phyloP scores from a whole-genome alignment of 2,888 invertebrate species.

The Gibbula magus region DNA sequence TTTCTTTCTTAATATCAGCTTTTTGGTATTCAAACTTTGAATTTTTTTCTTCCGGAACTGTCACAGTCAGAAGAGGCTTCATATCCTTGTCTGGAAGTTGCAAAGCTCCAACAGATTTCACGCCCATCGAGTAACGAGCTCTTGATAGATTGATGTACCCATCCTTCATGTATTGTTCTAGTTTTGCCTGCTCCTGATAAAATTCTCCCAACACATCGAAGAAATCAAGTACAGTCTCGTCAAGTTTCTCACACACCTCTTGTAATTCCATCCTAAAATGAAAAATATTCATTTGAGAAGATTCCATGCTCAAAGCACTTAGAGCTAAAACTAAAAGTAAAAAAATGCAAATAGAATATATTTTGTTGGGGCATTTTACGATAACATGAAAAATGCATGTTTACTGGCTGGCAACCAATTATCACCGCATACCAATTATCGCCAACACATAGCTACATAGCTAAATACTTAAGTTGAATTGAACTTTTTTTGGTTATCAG shows the following conservation, averaged over 20 bases:
- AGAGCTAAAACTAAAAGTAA: no score
- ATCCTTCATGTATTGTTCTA: slow-evolving; percentile 48
- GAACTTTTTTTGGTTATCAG: no score
- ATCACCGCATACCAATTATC: no score
- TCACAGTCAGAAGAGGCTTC: slow-evolving; percentile 48
- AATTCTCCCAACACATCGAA: slow-evolving; percentile 48
- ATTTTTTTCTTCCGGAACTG: slow-evolving; percentile 12
- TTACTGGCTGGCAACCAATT: no score
- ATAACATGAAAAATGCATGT: no score
- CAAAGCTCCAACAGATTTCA: slow-evolving; percentile 53
- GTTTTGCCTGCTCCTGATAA: slow-evolving; percentile 46
- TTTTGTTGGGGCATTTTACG: no score
- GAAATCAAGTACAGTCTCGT: slow-evolving; percentile 48
- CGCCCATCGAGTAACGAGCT: slow-evolving; percentile 67
- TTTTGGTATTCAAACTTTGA: slow-evolving; percentile 31
- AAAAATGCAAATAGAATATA: no score
- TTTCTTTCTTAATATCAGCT: slow-evolving; percentile 28
- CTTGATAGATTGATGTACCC: slow-evolving; percentile 58
- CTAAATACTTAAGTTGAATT: no score
- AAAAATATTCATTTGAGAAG: no score
- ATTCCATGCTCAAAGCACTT: no score
- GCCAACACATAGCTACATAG: no score
- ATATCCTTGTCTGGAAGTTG: slow-evolving; percentile 59
- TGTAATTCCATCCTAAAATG: slow-evolving; percentile 25
- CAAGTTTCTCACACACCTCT: slow-evolving; percentile 47